Conservation (phyloP, 2,113 vertebrate species). For the Cromileptes altivelis region DNA sequence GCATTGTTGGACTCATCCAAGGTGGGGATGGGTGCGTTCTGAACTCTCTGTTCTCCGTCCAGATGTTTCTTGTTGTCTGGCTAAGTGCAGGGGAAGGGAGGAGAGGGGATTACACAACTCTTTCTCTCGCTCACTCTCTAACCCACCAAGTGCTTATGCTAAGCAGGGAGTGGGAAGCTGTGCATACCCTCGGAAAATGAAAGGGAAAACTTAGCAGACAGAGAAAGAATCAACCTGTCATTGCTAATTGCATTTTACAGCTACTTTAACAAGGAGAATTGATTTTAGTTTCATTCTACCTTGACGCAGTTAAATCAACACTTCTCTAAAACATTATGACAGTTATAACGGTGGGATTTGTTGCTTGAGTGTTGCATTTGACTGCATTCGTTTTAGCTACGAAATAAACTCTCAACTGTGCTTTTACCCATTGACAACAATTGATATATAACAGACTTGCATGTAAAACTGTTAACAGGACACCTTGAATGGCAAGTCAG, state of each 20-base stretch:
- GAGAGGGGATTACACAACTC: slow-evolving; percentile 75
- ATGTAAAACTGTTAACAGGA: background rate
- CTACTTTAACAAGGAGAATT: background rate
- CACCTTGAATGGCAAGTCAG: background rate
- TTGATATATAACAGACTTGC: background rate
- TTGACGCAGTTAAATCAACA: background rate
- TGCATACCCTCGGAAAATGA: slow-evolving; percentile 32
- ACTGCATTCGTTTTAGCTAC: background rate
- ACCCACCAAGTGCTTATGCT: slow-evolving; percentile 49
- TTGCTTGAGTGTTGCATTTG: background rate
- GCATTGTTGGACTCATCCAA: slow-evolving; percentile 69
- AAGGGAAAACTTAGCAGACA: slow-evolving; percentile 38
- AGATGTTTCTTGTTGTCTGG: slow-evolving; percentile 86
- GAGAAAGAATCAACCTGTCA: slow-evolving; percentile 19
- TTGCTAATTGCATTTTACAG: slow-evolving; percentile 1
- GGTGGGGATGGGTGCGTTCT: slow-evolving; percentile 75
- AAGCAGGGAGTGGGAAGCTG: slow-evolving; percentile 71
- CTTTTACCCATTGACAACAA: background rate
- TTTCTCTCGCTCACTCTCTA: slow-evolving; percentile 30
- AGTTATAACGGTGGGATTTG: background rate
- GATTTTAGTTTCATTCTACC: background rate
- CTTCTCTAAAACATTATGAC: background rate
- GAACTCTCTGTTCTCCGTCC: slow-evolving; percentile 82
- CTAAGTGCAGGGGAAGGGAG: slow-evolving; percentile 52
- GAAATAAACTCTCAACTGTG: background rate